Evolutionary conservation across 2,888 invertebrate species (phyloP).

Genomic region (Melanotus villosus): DNA sequence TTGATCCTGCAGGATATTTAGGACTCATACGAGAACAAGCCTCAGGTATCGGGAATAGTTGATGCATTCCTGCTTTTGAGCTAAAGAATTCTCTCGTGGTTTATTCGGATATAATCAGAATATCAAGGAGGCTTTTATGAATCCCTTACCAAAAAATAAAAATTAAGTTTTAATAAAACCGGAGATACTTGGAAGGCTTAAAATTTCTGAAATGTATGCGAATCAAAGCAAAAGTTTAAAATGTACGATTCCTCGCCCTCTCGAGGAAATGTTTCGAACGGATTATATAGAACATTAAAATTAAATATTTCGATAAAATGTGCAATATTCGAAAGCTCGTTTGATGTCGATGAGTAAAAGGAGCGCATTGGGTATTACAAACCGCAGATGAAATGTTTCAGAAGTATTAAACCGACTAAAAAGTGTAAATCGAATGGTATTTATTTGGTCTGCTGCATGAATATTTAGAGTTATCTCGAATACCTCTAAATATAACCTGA

Average conservation of each 20-base stretch:
- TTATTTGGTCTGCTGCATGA: slow-evolving; percentile 34
- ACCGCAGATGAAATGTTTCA: slow-evolving; percentile 22
- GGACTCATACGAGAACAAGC: slow-evolving; percentile 55
- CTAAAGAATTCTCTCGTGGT: slow-evolving; percentile 44
- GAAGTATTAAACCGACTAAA: slow-evolving; percentile 5
- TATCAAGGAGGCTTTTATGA: slow-evolving; percentile 31
- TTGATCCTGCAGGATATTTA: slow-evolving; percentile 53
- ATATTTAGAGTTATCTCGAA: slow-evolving; percentile 39
- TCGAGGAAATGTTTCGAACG: too few species aligned
- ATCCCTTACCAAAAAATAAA: too few species aligned
- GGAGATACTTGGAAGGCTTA: too few species aligned
- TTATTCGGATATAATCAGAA: slow-evolving; percentile 42
- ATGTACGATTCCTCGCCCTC: too few species aligned
- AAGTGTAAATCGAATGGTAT: slow-evolving; percentile 29
- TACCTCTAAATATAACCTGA: slow-evolving; percentile 33
- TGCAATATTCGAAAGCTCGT: slow-evolving; percentile 24
- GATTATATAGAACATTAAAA: slow-evolving; percentile 35
- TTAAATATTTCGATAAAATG: slow-evolving; percentile 40
- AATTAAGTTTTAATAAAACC: too few species aligned
- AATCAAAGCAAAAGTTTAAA: too few species aligned
- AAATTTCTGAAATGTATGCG: too few species aligned
- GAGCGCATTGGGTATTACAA: slow-evolving; percentile 9
- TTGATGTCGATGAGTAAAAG: slow-evolving; percentile 30
- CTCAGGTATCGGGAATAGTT: slow-evolving; percentile 66
- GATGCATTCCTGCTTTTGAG: slow-evolving; percentile 60